phyloP scores from a whole-genome alignment of 2,797 vertebrate genomes.

The Gobio occitaniae region DNA sequence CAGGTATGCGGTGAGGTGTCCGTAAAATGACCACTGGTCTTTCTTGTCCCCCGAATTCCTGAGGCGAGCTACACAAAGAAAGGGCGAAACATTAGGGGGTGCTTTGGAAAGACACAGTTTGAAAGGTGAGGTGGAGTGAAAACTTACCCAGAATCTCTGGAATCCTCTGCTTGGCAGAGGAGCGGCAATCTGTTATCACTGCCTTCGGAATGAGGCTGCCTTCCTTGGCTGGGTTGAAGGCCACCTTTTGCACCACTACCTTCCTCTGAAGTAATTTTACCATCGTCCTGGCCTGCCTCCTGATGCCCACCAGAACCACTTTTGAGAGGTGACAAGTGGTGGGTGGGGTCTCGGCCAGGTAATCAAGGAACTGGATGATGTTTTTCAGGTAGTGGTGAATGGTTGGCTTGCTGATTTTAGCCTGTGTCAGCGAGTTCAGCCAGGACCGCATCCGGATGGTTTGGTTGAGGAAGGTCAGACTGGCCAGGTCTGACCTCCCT shows the following conservation, averaged over 20 bases:
- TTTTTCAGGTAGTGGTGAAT: too few relatives aligned
- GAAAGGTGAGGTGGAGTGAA: background rate
- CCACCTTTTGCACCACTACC: background rate
- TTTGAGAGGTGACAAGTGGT: too few relatives aligned
- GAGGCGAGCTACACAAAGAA: background rate
- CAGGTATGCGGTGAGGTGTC: background rate
- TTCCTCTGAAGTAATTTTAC: background rate
- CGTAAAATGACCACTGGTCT: background rate
- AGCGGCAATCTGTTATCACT: background rate
- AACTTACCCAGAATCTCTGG: background rate
- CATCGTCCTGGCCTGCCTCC: background rate
- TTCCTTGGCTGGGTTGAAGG: background rate
- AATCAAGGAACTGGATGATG: too few relatives aligned
- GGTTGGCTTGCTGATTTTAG: too few relatives aligned
- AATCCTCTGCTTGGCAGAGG: background rate
- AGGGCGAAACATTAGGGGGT: background rate
- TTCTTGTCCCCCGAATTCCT: background rate
- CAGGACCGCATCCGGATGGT: too few relatives aligned
- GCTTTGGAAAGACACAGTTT: background rate
- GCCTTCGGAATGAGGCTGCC: background rate
- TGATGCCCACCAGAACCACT: too few relatives aligned
- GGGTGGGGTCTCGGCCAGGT: too few relatives aligned
- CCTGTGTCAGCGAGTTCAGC: too few relatives aligned
- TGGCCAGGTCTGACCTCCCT: too few relatives aligned
- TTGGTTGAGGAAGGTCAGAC: too few relatives aligned